Evolutionary conservation across 1,140 invertebrate species (phyloP).

Genomic region (Neodiprion virginianus): DNA sequence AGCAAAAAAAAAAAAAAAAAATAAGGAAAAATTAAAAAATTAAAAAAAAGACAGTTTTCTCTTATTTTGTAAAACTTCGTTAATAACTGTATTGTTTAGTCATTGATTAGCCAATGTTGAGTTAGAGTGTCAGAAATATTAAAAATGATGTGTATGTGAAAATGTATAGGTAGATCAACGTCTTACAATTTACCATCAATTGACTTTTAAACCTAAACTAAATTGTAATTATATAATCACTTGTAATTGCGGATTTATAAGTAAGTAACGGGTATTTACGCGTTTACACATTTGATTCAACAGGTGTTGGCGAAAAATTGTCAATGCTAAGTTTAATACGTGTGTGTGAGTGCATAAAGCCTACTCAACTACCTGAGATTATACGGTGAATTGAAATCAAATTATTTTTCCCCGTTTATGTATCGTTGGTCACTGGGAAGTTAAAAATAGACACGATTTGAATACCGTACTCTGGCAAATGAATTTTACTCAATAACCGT

Average conservation of each 20-base stretch:
- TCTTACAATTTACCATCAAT: too few species aligned
- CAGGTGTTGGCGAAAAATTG: too few species aligned
- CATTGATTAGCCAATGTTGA: not conserved
- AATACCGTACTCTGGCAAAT: not conserved
- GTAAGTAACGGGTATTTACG: not conserved
- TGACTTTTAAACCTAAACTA: not conserved
- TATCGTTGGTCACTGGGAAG: too few species aligned
- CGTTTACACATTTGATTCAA: too few species aligned
- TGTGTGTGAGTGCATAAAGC: too few species aligned
- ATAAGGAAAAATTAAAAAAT: not conserved
- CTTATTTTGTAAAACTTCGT: not conserved
- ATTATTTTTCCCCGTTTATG: too few species aligned
- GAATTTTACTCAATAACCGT: not conserved
- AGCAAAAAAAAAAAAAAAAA: not conserved
- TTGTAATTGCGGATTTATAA: slow-evolving; percentile 1
- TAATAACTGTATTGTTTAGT: slow-evolving; percentile 3
- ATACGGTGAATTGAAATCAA: too few species aligned
- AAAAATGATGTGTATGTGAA: too few species aligned
- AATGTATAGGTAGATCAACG: too few species aligned
- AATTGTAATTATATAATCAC: not conserved
- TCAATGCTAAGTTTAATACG: too few species aligned
- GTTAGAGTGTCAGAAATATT: too few species aligned
- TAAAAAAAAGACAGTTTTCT: not conserved
- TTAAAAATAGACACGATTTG: not conserved
- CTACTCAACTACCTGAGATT: too few species aligned